Evolutionary conservation across 1,140 invertebrate genomes (phyloP).

Genomic region (Drosophila sechellia): DNA sequence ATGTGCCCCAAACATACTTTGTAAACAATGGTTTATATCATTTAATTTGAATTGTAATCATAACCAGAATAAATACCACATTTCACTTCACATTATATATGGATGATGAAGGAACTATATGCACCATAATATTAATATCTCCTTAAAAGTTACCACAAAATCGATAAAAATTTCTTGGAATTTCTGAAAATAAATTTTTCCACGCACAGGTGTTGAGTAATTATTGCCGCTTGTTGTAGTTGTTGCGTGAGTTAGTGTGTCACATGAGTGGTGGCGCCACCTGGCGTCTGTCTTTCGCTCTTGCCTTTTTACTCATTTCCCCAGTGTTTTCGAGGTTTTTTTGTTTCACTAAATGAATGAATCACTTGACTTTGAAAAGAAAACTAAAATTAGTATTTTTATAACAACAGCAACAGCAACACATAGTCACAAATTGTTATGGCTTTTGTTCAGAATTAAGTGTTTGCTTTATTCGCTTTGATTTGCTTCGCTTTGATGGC

Average conservation of each 20-base stretch:
- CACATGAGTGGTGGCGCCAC: slow-evolving; percentile 14
- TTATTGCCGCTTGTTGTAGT: slow-evolving; percentile 71
- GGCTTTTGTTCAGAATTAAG: slow-evolving; percentile 25
- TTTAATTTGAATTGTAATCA: too few species aligned
- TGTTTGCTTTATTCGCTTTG: slow-evolving; percentile 43
- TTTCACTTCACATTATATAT: too few species aligned
- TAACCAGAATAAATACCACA: too few species aligned
- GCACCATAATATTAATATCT: not conserved
- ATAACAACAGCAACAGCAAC: slow-evolving; percentile 36
- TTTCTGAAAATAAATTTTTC: not conserved
- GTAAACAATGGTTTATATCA: too few species aligned
- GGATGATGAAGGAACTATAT: too few species aligned
- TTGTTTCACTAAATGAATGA: slow-evolving; percentile 48
- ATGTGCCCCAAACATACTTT: too few species aligned
- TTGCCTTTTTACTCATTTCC: slow-evolving; percentile 18
- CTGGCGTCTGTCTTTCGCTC: slow-evolving; percentile 23
- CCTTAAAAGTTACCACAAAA: too few species aligned
- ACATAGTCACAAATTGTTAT: slow-evolving; percentile 29
- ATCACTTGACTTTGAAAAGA: slow-evolving; percentile 78
- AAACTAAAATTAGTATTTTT: slow-evolving; percentile 79
- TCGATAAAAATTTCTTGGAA: not conserved
- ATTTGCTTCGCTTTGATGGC: slow-evolving; percentile 11
- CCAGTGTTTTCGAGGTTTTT: slow-evolving; percentile 17
- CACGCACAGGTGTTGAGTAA: slow-evolving; percentile 62
- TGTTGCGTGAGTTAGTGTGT: slow-evolving; percentile 24